Base-by-base conservation (phyloP, 2,113 vertebrate species). In the Thymallus thymallus region DNA sequence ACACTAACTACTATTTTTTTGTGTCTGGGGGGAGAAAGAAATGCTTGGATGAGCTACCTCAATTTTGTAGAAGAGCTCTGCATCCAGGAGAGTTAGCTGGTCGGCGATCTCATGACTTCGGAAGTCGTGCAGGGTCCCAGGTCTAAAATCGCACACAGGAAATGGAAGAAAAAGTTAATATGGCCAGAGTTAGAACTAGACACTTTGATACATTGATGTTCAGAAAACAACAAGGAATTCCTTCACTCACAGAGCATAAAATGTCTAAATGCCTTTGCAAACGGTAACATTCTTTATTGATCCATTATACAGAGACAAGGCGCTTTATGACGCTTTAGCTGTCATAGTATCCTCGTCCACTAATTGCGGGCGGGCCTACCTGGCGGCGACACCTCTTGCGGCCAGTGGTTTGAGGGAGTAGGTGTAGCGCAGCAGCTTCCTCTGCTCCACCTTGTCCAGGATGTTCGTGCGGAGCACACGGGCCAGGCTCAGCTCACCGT, bases 101-200 rank as follows among this genome's bases (percentile, higher is more conserved):
- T 98, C 97, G 0, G 97, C 96, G 16, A 98, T 91, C 71, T 98
- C 97, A 3, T 97, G 96, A 74, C 96, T 98, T 78, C 96, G 95
- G 73, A 98, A 98, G 85, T 98, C 97, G 6, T 96, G 94, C 69
- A 98, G 86, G 0, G 96, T 98, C 30, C 96, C 96, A 0, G 97
- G 97, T 88, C 97, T 98, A 88, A 1, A 79, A 64, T 71, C 1
- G 51, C 6, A 61, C 10, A 24, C 29, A 30, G 4, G 24, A 48
- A 23, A 24, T n/a, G 45, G 51, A 68, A 41, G 20, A 45, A 1
- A 67, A 20, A 23, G 35, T 14, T 3, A 41, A 22, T 7, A 41
- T 20, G 66, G 16, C 26, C 4, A 5, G 1, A 23, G n/a, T 23
- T 16, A 60, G 56, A 22, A 22, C n/a, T 13, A 41, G 32, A 30